A percentile compares a stretch with the other conserved stretches of the same genome.
Evolutionary conservation across 2,797 vertebrate species (phyloP).

Genomic region (Aeoliscus strigatus): DNA sequence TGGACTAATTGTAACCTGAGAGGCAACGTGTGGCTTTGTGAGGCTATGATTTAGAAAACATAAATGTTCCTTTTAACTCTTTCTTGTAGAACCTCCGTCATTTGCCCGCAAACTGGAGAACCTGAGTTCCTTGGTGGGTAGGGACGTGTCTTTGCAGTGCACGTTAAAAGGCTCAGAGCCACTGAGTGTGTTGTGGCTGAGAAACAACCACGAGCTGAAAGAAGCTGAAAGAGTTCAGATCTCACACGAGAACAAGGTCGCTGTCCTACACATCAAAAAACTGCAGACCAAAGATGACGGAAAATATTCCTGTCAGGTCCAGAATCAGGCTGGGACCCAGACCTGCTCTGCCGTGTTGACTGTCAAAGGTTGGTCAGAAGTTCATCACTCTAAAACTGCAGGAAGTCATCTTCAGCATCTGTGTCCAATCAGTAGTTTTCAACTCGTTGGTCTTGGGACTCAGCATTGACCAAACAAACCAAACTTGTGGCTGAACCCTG

Average conservation of each 20-base stretch:
- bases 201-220: constrained; percentile 91
- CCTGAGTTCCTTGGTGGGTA: constrained; percentile 82
- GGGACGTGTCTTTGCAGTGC: constrained; percentile 84
- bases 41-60: too few species aligned
- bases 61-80: constrained; percentile 11
- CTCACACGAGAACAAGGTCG: constrained; percentile 83
- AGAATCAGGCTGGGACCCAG: constrained; percentile 94
- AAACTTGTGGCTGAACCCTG: too few species aligned
- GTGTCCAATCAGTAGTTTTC: too few species aligned
- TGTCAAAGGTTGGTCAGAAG: constrained; percentile 89
- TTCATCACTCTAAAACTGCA: too few species aligned
- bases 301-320: constrained; percentile 94
- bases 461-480: too few species aligned
- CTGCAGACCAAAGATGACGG: constrained; percentile 85
- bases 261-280: constrained; percentile 81
- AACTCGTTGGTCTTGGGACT: too few species aligned
- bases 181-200: constrained; percentile 88
- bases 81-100: constrained; percentile 84
- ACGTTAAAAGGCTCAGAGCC: constrained; percentile 88
- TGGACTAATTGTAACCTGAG: too few species aligned
- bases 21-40: too few species aligned
- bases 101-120: constrained; percentile 91
- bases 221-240: constrained; percentile 87
- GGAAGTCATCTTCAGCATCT: too few species aligned
- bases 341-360: constrained; percentile 86